Evolutionary conservation across 2,113 vertebrate genomes (phyloP), one percentile per base, ranked within the genome.

Genomic region (Microtus oregoni): DNA sequence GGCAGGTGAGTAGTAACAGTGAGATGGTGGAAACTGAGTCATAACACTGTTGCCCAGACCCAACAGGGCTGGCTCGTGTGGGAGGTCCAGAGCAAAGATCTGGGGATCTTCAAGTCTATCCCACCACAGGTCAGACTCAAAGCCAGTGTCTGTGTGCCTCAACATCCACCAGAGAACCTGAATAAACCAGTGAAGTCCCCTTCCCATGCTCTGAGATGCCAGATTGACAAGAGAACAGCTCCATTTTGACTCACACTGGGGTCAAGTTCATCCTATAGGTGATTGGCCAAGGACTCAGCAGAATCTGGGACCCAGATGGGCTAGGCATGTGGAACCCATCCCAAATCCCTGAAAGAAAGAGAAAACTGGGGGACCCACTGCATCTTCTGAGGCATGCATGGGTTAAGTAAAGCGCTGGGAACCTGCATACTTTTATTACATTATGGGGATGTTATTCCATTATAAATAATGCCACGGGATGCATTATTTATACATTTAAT

Each of bases 401-500:
- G 97, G 98, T 98, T 98, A 98, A 98, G 97, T 90, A 96, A 70
- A 77, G 93, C 78, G 15, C 97, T 32, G 50, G 92, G 97, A 98
- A 98, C 98, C 96, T 98, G 97, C 97, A 96, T 98, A 91, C 96
- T 97, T 97, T 97, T 97, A 98, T 98, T 98, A 97, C 73, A 98
- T 98, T 97, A 97, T 97, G 97, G 97, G 86, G 98, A 98, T 98
- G 98, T 97, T 98, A 89, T 98, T 98, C 97, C 98, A 98, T 98
- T 98, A 98, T 98, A 98, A 98, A 98, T 99, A 98, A 98, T 96
- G 96, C 98, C 94, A 98, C 97, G 97, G 81, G 96, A 98, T 99
- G 98, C 98, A 99, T 98, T 99, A 99, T 98, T 98, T 99, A 99
- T 99, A 97, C 97, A 97, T 97, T 98, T 98, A 98, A 98, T 99